phyloP scores from a whole-genome alignment of 2,113 vertebrate genomes.

The Pedionomus torquatus region DNA sequence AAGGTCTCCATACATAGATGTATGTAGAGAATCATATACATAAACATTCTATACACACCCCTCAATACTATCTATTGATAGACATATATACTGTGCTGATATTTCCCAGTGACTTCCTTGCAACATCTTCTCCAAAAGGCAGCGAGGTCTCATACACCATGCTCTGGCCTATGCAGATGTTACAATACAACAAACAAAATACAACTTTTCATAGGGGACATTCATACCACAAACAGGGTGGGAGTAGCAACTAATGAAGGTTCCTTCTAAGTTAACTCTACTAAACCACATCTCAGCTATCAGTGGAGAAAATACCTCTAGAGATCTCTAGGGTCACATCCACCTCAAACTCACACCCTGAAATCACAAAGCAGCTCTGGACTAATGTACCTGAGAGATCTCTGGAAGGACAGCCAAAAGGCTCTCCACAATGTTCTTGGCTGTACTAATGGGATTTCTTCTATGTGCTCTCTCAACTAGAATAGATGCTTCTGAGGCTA shows the following conservation, averaged over 20 bases:
- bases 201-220: fast-evolving
- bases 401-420: background rate
- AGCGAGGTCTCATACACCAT: background rate
- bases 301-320: background rate
- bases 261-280: background rate
- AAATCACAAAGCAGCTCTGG: background rate
- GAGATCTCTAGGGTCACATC: background rate
- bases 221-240: background rate
- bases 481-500: background rate
- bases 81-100: background rate
- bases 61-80: no score
- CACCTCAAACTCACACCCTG: background rate
- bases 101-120: background rate
- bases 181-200: background rate
- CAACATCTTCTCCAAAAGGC: background rate
- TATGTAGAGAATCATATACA: fast-evolving
- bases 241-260: background rate
- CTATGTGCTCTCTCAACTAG: background rate
- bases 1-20: fast-evolving
- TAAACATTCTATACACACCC: fast-evolving
- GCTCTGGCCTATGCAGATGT: no score
- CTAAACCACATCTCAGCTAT: background rate
- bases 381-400: fast-evolving
- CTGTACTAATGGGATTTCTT: background rate
- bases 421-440: background rate